Evolutionary conservation across 2,888 invertebrate genomes (phyloP), one percentile per base, ranked within the genome.

Genomic region (Andrena camellia): DNA sequence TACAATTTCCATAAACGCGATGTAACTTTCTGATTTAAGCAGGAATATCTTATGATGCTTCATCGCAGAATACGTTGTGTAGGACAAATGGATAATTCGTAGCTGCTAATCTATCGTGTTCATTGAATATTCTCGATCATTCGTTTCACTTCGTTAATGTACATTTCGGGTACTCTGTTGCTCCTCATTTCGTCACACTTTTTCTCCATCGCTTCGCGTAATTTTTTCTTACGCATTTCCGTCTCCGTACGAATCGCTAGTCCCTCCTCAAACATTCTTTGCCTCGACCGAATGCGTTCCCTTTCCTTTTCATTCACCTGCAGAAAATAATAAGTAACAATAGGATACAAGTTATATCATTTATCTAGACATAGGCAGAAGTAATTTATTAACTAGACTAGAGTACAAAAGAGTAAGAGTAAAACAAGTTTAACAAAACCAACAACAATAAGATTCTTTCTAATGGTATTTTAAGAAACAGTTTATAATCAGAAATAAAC

Each of bases 281-380:
- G 96, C 2, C 96, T 95, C 13, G 95, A 90, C 57, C 95, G 95
- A 23, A 96, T 96, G 94, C 96, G 95, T 82, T 96, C 95, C 7
- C 95, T 95, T 91, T 97, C 97, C 88, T 96, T 97, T 84, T 96
- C 96, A 89, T 96, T 96, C 66, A 97, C 94, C 91, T 94, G 88
- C 26, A 10, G 6, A 29, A 10, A 10, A 59, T 33, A n/a, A 52
- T 33, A 13, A 48, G 48, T 4, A 13, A 59, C 33, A n/a, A 60
- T 33, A n/a, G 50, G 17, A 31, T 13, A 42, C 20, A 13, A 66
- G 17, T 59, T 29, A 17, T 5, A 17, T 29, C 6, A 29, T 29
- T 29, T 29, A 13, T 29, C 29, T 59, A 13, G 7, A 57, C 13
- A 26, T 5, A 59, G 23, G 26, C 13, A 7, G 29, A 29, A 59